Percentiles rank a stretch among this genome's conserved stretches.
Conservation (phyloP, 1,140 invertebrate species). For the Cepaea nemoralis region DNA sequence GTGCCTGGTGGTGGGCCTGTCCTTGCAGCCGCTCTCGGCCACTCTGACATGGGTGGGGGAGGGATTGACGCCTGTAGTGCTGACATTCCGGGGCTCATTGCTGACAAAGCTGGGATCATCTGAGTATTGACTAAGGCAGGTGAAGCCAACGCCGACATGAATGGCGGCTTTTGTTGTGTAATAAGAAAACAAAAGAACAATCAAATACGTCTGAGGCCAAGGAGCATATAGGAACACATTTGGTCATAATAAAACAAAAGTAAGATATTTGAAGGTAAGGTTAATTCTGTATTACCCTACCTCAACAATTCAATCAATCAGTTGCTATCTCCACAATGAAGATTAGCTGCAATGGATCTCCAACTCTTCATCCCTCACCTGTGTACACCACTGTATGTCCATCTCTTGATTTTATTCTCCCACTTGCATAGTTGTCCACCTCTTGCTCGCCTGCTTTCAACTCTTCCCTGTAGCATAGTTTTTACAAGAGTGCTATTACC, state of each 20-base stretch:
- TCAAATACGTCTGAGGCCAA: background rate
- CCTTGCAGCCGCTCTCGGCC: background rate
- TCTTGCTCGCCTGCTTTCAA: too few relatives aligned
- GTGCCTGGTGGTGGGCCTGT: conserved; percentile 31
- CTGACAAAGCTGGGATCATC: background rate
- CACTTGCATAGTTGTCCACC: too few relatives aligned
- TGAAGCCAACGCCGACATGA: background rate
- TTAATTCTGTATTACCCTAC: background rate
- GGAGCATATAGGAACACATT: background rate
- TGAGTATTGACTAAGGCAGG: conserved; percentile 12
- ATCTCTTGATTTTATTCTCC: too few relatives aligned
- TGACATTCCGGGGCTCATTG: background rate
- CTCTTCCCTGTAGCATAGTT: too few relatives aligned
- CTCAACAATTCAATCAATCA: too few relatives aligned
- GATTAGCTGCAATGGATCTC: too few relatives aligned
- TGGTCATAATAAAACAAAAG: background rate
- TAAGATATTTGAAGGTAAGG: background rate
- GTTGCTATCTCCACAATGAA: too few relatives aligned
- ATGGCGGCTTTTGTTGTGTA: background rate
- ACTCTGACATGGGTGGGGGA: conserved; percentile 1
- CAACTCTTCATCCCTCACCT: too few relatives aligned
- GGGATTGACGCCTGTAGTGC: background rate
- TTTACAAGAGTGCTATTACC: too few relatives aligned
- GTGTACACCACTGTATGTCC: too few relatives aligned
- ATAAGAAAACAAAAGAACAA: background rate